phyloP scores from a whole-genome alignment of 2,113 vertebrate species.

The Pavo muticus region DNA sequence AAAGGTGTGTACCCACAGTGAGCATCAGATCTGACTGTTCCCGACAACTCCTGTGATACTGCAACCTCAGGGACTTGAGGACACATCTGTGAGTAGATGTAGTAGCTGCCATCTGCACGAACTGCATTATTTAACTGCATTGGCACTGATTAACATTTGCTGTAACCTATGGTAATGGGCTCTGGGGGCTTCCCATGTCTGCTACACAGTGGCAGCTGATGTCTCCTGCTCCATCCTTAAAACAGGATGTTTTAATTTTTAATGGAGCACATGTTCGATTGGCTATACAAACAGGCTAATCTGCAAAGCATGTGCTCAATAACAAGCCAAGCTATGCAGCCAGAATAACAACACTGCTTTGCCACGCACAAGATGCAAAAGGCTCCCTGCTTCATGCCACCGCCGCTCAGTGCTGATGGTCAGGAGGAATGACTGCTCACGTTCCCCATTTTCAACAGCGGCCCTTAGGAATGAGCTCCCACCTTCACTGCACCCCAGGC shows the following conservation, averaged over 20 bases:
- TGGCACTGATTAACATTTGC: slow-evolving; percentile 90
- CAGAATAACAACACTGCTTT: slow-evolving; percentile 80
- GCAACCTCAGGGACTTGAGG: slow-evolving; percentile 81
- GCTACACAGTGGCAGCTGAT: slow-evolving; percentile 85
- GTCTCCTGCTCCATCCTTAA: slow-evolving; percentile 86
- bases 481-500: neutral
- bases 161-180: slow-evolving; percentile 91
- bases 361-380: slow-evolving; percentile 48
- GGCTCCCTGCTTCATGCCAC: slow-evolving; percentile 27
- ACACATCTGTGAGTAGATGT: slow-evolving; percentile 85
- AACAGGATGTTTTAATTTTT: slow-evolving; percentile 92
- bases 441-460: neutral
- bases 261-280: slow-evolving; percentile 91
- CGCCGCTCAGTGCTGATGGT: neutral
- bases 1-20: slow-evolving; percentile 75
- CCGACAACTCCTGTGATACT: slow-evolving; percentile 81
- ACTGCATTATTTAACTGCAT: slow-evolving; percentile 90
- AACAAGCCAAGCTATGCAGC: slow-evolving; percentile 80
- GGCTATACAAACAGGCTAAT: slow-evolving; percentile 92
- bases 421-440: slow-evolving; percentile 3
- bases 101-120: slow-evolving; percentile 86
- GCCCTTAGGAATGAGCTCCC: slow-evolving; percentile 21
- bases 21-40: slow-evolving; percentile 77
- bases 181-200: slow-evolving; percentile 86
- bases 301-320: slow-evolving; percentile 90